These are phyloP conservation scores for Ips nitidus DNA, from an alignment of 1,140 invertebrate species.

Conservation along the genomic window DNA sequence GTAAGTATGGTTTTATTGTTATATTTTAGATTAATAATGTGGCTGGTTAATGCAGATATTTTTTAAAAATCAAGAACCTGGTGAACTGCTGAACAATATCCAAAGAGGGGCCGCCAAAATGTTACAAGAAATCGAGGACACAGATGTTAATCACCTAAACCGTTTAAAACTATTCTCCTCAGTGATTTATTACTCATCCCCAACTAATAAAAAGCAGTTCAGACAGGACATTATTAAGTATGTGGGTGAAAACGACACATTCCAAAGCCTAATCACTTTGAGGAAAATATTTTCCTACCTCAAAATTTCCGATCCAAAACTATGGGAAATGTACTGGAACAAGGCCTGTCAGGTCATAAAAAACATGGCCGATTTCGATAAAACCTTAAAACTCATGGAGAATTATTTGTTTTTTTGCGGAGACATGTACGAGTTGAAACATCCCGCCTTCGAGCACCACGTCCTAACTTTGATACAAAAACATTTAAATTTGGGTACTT, in stretches of 20 bases:
- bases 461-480: slow-evolving; percentile 51
- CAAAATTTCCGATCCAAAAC: slow-evolving; percentile 51
- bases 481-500: slow-evolving; percentile 49
- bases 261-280: slow-evolving; percentile 42
- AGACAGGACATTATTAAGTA: slow-evolving; percentile 46
- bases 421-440: slow-evolving; percentile 55
- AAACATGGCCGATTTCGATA: slow-evolving; percentile 39
- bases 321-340: slow-evolving; percentile 54
- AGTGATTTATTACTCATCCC: slow-evolving; percentile 44
- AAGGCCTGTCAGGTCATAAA: slow-evolving; percentile 45
- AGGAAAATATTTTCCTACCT: slow-evolving; percentile 52
- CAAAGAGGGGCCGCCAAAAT: slow-evolving; percentile 44
- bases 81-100: slow-evolving; percentile 41
- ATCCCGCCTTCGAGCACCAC: slow-evolving; percentile 52
- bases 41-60: slow-evolving; percentile 39
- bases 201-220: slow-evolving; percentile 48
- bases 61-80: slow-evolving; percentile 49
- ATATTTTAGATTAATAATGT: neutral
- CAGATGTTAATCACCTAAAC: slow-evolving; percentile 15
- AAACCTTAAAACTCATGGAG: slow-evolving; percentile 50
- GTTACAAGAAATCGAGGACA: slow-evolving; percentile 42
- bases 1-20: slow-evolving; percentile 29
- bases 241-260: slow-evolving; percentile 40
- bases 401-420: slow-evolving; percentile 59
- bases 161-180: slow-evolving; percentile 42